Percentiles rank a stretch among this genome's conserved stretches.
phyloP scores from a whole-genome alignment of 2,797 vertebrate species.

The Clarias laeviceps region DNA sequence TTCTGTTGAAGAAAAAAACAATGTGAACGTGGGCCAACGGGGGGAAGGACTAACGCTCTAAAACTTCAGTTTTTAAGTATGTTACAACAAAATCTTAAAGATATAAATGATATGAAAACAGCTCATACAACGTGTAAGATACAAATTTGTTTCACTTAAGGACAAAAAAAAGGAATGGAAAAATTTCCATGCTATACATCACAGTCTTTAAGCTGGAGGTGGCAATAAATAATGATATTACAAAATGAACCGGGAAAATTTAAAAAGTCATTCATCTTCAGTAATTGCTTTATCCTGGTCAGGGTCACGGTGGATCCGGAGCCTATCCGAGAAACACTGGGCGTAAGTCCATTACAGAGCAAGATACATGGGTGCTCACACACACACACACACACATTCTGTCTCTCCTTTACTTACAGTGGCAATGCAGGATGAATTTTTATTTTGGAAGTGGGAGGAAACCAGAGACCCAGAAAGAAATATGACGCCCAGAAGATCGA shows the following conservation, averaged over 20 bases:
- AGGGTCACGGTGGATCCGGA: slow-evolving; percentile 1
- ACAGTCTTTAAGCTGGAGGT: background rate
- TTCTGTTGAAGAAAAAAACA: no score
- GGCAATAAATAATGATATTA: slow-evolving; percentile 2
- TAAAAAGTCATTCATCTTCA: background rate
- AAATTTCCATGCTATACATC: background rate
- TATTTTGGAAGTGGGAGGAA: background rate
- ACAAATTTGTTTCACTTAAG: background rate
- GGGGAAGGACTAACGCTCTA: background rate
- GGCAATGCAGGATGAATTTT: background rate
- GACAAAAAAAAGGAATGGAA: background rate
- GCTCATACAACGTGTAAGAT: background rate
- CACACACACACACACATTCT: background rate
- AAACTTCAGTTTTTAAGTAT: background rate
- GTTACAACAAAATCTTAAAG: background rate
- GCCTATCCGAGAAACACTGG: slow-evolving; percentile 10
- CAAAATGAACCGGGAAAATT: background rate
- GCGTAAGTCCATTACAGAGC: slow-evolving; percentile 11
- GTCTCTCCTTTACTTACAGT: background rate
- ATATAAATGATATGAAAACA: background rate
- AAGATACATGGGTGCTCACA: background rate
- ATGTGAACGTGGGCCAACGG: no score
- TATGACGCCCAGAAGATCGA: background rate
- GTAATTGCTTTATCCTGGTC: slow-evolving; percentile 17
- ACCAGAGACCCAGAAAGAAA: background rate